These are phyloP conservation scores for Ecliptopera silaceata DNA, from an alignment of 2,888 invertebrate species.

Conservation along the genomic window DNA sequence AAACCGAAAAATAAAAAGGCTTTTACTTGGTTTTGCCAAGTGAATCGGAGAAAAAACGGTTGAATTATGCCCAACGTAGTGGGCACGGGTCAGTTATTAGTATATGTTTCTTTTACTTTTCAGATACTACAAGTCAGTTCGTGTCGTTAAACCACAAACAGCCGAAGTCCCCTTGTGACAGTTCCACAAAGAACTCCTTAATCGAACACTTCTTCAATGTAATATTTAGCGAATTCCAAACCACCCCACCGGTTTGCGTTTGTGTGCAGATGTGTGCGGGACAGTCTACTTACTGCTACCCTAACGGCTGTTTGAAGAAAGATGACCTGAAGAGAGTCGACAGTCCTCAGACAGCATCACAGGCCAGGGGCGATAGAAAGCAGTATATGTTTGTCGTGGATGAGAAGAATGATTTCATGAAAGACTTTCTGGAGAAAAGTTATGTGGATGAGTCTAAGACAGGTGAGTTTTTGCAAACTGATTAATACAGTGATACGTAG, in stretches of 20 bases:
- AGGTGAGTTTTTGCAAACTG: slow-evolving; percentile 15
- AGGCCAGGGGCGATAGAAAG: slow-evolving; percentile 39
- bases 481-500: too few relatives aligned
- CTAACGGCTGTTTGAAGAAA: slow-evolving; percentile 63
- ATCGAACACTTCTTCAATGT: slow-evolving; percentile 70
- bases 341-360: slow-evolving; percentile 26
- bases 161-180: slow-evolving; percentile 45
- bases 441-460: slow-evolving; percentile 38
- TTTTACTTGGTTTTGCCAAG: too few relatives aligned
- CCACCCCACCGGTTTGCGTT: slow-evolving; percentile 60
- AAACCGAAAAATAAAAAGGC: too few relatives aligned
- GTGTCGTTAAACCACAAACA: slow-evolving; percentile 29
- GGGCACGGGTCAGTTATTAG: too few relatives aligned
- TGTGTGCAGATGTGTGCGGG: slow-evolving; percentile 55
- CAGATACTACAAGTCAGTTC: slow-evolving; percentile 47
- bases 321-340: slow-evolving; percentile 40
- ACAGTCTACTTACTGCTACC: slow-evolving; percentile 70
- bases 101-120: slow-evolving; percentile 32
- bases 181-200: slow-evolving; percentile 42
- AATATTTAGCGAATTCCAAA: slow-evolving; percentile 66
- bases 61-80: too few relatives aligned
- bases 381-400: slow-evolving; percentile 52
- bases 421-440: slow-evolving; percentile 45
- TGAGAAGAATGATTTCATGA: slow-evolving; percentile 47
- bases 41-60: too few relatives aligned